A percentile compares a stretch with the other conserved stretches of the same genome.
Conservation (phyloP, 2,888 invertebrate genomes). For the Reticulitermes lucifugus region DNA sequence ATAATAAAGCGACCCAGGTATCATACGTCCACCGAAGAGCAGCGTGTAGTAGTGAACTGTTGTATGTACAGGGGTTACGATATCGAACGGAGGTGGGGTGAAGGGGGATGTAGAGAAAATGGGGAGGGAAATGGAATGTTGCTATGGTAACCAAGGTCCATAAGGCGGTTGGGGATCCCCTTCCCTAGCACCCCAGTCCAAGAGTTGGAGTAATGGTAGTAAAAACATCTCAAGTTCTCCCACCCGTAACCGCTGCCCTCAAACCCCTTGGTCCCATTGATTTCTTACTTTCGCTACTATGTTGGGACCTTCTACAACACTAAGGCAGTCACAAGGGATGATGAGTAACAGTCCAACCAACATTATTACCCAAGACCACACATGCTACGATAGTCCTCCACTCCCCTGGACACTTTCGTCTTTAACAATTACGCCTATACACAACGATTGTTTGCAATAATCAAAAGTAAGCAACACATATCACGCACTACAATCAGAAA, state of each 20-base stretch:
- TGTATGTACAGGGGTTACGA: not conserved
- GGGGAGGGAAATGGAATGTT: constrained; percentile 33
- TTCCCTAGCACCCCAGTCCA: constrained; percentile 18
- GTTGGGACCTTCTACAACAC: not conserved
- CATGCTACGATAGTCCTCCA: too few species aligned
- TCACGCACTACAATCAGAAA: too few species aligned
- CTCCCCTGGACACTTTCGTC: too few species aligned
- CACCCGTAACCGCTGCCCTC: not conserved
- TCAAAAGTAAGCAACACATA: too few species aligned
- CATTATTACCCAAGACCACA: too few species aligned
- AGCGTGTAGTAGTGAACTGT: not conserved
- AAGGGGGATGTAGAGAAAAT: not conserved
- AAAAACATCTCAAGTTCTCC: constrained; percentile 19
- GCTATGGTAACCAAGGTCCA: constrained; percentile 40
- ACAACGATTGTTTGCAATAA: too few species aligned
- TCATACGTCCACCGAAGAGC: not conserved
- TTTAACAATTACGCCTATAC: too few species aligned
- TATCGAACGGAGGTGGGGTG: not conserved
- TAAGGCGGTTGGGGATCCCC: constrained; percentile 9
- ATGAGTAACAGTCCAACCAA: not conserved
- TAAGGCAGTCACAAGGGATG: not conserved
- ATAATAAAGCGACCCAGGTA: not conserved
- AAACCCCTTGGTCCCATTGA: not conserved
- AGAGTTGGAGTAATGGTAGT: constrained; percentile 19
- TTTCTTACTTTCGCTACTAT: constrained; percentile 6